phyloP scores from a whole-genome alignment of 2,113 vertebrate genomes.

The Tragulus kanchil region DNA sequence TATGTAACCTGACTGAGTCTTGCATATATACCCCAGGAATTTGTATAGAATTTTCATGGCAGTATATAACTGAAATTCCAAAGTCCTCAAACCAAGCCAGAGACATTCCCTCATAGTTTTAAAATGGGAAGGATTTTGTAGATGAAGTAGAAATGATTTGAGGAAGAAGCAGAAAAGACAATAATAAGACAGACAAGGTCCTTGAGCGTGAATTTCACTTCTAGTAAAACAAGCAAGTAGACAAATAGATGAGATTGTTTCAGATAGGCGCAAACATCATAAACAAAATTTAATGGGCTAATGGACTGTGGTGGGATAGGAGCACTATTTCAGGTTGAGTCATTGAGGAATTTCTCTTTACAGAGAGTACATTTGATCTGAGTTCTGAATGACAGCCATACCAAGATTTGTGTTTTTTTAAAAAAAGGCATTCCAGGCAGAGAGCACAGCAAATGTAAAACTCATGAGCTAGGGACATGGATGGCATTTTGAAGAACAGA shows the following conservation, averaged over 20 bases:
- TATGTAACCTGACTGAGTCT: not conserved
- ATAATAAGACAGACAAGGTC: not conserved
- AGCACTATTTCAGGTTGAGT: not conserved
- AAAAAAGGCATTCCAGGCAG: not conserved
- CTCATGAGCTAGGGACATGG: not conserved
- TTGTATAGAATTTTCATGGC: not conserved
- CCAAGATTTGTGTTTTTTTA: not conserved
- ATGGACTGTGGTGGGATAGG: accelerated
- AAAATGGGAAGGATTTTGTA: not conserved
- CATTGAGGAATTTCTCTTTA: not conserved
- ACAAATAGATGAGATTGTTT: not conserved
- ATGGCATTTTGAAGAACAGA: not conserved
- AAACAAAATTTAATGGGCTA: not conserved
- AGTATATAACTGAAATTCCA: constrained; percentile 45
- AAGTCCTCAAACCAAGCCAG: too few species aligned
- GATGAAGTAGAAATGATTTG: not conserved
- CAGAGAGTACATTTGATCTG: not conserved
- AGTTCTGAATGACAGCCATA: not conserved
- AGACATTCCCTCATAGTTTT: not conserved
- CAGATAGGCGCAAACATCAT: not conserved
- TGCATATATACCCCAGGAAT: not conserved
- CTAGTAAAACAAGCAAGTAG: not conserved
- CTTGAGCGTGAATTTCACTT: not conserved
- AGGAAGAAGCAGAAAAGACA: not conserved
- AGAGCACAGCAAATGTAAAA: not conserved